Conservation (phyloP, 1,140 invertebrate genomes). For the Drosophila sulfurigaster region DNA sequence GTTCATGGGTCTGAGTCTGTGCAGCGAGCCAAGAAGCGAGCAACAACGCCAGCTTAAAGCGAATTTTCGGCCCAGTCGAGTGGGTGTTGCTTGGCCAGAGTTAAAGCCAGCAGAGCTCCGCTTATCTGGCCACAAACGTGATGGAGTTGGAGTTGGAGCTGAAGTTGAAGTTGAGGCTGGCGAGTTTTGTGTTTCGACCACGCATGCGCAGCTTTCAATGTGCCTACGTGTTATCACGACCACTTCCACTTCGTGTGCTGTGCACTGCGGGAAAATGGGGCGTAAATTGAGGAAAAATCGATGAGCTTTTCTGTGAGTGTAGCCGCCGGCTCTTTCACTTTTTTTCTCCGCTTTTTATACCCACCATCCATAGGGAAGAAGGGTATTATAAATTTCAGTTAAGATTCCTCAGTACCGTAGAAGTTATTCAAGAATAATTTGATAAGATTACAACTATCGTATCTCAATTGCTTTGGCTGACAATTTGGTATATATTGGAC, state of each 20-base stretch:
- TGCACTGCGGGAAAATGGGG: constrained; percentile 38
- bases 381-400: no score
- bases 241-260: constrained; percentile 25
- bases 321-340: constrained; percentile 47
- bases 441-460: no score
- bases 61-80: constrained; percentile 42
- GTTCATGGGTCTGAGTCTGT: constrained; percentile 46
- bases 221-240: constrained; percentile 80
- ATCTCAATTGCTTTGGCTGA: no score
- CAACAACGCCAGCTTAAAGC: background rate
- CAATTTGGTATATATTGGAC: no score
- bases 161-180: constrained; percentile 33
- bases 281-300: constrained; percentile 17
- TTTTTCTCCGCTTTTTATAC: background rate
- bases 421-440: no score
- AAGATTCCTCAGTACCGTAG: no score
- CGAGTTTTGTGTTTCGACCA: constrained; percentile 49
- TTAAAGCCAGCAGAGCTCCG: constrained; percentile 7
- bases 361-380: no score
- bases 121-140: constrained; percentile 45
- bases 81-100: constrained; percentile 65
- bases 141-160: constrained; percentile 39
- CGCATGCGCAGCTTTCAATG: constrained; percentile 58
- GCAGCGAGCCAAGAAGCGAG: constrained; percentile 41
- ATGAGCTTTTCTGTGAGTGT: constrained; percentile 20